A percentile compares a stretch with the other conserved stretches of the same genome.
Evolutionary conservation across 1,140 invertebrate species (phyloP).

Genomic region (Drosophila miranda): DNA sequence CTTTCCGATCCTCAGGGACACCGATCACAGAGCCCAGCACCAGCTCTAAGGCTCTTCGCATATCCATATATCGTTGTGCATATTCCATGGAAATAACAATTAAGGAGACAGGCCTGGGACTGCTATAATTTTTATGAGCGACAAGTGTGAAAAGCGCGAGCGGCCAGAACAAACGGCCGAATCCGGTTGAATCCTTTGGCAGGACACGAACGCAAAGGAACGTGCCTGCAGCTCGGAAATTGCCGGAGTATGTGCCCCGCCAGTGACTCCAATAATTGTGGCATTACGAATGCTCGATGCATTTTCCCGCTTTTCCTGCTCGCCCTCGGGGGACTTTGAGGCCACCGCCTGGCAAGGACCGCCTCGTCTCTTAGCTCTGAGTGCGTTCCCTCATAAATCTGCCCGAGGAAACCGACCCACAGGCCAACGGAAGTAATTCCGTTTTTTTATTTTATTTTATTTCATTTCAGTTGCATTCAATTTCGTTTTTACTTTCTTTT

Average conservation of each 20-base stretch:
- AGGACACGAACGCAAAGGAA: slow-evolving; percentile 30
- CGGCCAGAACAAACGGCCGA: slow-evolving; percentile 50
- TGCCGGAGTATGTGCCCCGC: slow-evolving; percentile 1
- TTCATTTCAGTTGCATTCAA: slow-evolving; percentile 31
- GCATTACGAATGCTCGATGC: slow-evolving; percentile 50
- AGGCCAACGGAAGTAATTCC: slow-evolving; percentile 62
- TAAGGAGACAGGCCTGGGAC: slow-evolving; percentile 27
- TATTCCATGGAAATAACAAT: slow-evolving; percentile 29
- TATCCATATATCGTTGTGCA: slow-evolving; percentile 19
- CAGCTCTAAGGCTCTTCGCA: slow-evolving; percentile 17
- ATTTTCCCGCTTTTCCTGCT: slow-evolving; percentile 30
- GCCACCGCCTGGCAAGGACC: slow-evolving; percentile 40
- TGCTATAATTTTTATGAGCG: slow-evolving; percentile 64
- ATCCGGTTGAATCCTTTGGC: slow-evolving; percentile 22
- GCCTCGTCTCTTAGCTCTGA: slow-evolving; percentile 9
- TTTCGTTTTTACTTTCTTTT: slow-evolving; percentile 13
- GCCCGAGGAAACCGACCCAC: slow-evolving; percentile 4
- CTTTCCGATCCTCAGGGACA: no score
- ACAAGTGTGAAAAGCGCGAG: slow-evolving; percentile 68
- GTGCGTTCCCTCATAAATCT: slow-evolving; percentile 51
- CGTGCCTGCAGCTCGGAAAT: slow-evolving; percentile 27
- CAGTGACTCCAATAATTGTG: slow-evolving; percentile 43
- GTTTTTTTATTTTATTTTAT: slow-evolving; percentile 46
- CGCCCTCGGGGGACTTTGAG: slow-evolving; percentile 43
- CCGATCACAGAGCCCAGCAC: not conserved